Percentiles rank a stretch among this genome's conserved stretches.
These are phyloP conservation scores for Colletes gigas DNA, from an alignment of 1,140 invertebrate species.

Conservation along the genomic window DNA sequence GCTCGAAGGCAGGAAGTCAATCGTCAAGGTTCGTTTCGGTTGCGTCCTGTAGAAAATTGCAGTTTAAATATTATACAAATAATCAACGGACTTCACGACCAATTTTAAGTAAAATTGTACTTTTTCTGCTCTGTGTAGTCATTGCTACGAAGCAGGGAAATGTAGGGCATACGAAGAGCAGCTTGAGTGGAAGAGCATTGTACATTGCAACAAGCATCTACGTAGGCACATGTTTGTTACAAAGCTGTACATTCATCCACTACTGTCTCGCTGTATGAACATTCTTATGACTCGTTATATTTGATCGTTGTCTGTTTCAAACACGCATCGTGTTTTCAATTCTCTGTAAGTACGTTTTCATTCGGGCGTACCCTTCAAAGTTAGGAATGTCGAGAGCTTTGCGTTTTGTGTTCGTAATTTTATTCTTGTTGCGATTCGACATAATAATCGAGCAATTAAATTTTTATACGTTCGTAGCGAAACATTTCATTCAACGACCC, in stretches of 20 bases:
- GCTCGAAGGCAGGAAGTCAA: not conserved
- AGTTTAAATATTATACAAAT: not conserved
- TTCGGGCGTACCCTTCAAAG: not conserved
- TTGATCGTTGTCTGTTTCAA: not conserved
- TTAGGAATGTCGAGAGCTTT: not conserved
- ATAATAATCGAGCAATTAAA: no score
- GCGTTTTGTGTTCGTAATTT: no score
- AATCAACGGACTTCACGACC: not conserved
- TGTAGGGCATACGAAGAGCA: not conserved
- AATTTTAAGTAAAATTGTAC: not conserved
- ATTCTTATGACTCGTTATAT: not conserved
- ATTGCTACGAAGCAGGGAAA: not conserved
- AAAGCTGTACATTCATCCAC: not conserved
- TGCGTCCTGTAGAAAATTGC: not conserved
- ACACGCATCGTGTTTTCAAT: not conserved
- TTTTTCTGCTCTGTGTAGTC: not conserved
- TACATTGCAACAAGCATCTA: not conserved
- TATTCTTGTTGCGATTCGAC: no score
- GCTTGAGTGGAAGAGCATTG: slow-evolving; percentile 4
- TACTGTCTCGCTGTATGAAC: not conserved
- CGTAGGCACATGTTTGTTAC: not conserved
- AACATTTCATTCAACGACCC: no score
- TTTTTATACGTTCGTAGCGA: no score
- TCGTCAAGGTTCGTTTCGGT: not conserved
- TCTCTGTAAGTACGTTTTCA: not conserved